Base-by-base conservation (phyloP, 2,888 invertebrate genomes). In the Andrena chrysosceles region DNA sequence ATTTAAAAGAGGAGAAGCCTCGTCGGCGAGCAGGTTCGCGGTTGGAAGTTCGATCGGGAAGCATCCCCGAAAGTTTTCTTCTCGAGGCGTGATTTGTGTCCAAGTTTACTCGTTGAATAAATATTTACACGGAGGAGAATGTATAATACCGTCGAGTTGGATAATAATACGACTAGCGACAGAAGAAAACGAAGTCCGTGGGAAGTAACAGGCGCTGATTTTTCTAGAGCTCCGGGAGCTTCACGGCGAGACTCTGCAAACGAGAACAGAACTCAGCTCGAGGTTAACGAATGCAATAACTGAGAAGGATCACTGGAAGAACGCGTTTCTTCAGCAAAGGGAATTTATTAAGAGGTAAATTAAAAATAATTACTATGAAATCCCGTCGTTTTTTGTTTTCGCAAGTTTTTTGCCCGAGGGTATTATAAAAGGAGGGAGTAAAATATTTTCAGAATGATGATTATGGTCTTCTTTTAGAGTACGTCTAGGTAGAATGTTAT, bases 251-350 rank as follows among this genome's bases (percentile, higher is more conserved):
- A 73, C 64, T 23, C 35, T 59, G 35, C 67, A 54, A 67, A 20
- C 26, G 56, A 79, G 42, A 78, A 67, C 64, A n/a, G 64, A 82
- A 68, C 64, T 84, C 68, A 62, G n/a, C 54, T 74, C 81, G 63
- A 77, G 20, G 60, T 31, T 85, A 60, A 81, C 42, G 62, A 73
- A 81, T 33, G 35, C 69, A 8, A 81, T 67, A 2, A 67, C 77
- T 33, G 86, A 89, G 49, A 83, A 69, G 23, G 69, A 87, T 82
- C 75, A 85, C 42, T 90, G 86, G 84, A 86, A 77, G 63, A 83
- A 85, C 52, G 83, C 82, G 73, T 87, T 87, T 8, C 42, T 85
- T 16, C 83, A 72, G 31, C 71, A 87, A 74, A 83, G 69, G 67
- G 78, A 78, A 33, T 35, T 80, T 26, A 76, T 59, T 13, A 26